Base-by-base conservation (phyloP, 2,888 invertebrate genomes). In the Xestobium rufovillosum region DNA sequence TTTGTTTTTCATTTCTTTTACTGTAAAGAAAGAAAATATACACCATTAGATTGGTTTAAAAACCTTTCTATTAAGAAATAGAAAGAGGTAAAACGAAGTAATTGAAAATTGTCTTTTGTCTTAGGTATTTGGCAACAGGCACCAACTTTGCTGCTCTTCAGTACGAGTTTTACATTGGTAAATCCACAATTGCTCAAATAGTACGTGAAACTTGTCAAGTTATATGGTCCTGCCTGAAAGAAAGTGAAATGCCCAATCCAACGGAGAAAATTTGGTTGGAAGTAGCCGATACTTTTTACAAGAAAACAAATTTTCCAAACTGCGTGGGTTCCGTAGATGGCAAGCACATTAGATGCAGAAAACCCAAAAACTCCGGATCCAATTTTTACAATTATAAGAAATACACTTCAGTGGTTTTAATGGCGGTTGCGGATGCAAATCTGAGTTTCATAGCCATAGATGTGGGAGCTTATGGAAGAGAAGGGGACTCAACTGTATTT, bases 221-320 rank as follows among this genome's bases (percentile, higher is more conserved):
- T 19, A 45, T 47, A 28, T 45, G 47, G 43, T 23, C 15, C 34
- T 14, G 12, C 13, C 28, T 46, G 15, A 31, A 41, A 38, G 40
- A 37, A 27, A 37, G 14, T 12, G 35, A 41, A 35, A 41, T 45
- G 40, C 45, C 41, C 11, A 28, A 30, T 31, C 35, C 43, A 23
- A 49, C 47, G 6, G 36, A 38, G 26, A 15, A 44, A 23, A 15
- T 11, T 16, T 48, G 48, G 47, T 10, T 36, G 19, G 23, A 31
- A 4, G 39, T 47, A 8, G 36, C 44, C 4, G 31, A 42, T 16
- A 26, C 26, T 13, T 47, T 50, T 41, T 30, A 35, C 9, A 14
- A n/a, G n/a, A 38, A 36, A 33, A 41, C 44, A 12, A 38, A 50
- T 34, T 50, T 50, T 33, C 47, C 48, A 3, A 50, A 50, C 33